Evolutionary conservation across 2,797 vertebrate species (phyloP).

Genomic region (Pterois miles): DNA sequence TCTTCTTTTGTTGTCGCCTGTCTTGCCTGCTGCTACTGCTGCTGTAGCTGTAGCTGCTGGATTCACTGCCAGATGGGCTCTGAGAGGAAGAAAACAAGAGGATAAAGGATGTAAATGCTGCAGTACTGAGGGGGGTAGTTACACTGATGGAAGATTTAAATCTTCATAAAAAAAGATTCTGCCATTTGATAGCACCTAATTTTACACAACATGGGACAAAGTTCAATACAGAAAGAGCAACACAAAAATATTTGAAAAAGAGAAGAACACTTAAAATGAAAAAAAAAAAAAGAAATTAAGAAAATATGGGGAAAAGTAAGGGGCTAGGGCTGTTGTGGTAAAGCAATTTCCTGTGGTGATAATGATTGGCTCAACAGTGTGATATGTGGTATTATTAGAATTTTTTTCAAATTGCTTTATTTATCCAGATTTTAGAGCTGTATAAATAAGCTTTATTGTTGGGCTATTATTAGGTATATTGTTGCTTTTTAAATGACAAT

Average conservation of each 20-base stretch:
- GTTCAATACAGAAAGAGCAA: not conserved
- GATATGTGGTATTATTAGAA: accelerated
- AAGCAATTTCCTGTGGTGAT: too few relatives aligned
- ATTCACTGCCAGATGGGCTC: conserved; percentile 77
- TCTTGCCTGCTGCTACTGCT: conserved; percentile 32
- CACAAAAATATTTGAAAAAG: not conserved
- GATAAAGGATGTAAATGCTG: not conserved
- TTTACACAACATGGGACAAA: not conserved
- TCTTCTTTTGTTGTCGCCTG: conserved; percentile 71
- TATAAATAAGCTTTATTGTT: too few relatives aligned
- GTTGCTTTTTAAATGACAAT: too few relatives aligned
- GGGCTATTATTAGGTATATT: too few relatives aligned
- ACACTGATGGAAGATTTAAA: not conserved
- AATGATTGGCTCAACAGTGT: too few relatives aligned
- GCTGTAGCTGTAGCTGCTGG: conserved; percentile 53
- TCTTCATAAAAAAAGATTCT: not conserved
- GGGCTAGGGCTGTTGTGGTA: too few relatives aligned
- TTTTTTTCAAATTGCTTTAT: too few relatives aligned
- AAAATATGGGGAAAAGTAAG: not conserved
- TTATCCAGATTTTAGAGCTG: too few relatives aligned
- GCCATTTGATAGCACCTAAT: not conserved
- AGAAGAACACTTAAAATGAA: not conserved
- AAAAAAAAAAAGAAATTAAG: not conserved
- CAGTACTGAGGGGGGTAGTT: not conserved
- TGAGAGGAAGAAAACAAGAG: conserved; percentile 24